A percentile compares a stretch with the other conserved stretches of the same genome.
Conservation (phyloP, 2,888 invertebrate genomes). For the Leptothorax acervorum region DNA sequence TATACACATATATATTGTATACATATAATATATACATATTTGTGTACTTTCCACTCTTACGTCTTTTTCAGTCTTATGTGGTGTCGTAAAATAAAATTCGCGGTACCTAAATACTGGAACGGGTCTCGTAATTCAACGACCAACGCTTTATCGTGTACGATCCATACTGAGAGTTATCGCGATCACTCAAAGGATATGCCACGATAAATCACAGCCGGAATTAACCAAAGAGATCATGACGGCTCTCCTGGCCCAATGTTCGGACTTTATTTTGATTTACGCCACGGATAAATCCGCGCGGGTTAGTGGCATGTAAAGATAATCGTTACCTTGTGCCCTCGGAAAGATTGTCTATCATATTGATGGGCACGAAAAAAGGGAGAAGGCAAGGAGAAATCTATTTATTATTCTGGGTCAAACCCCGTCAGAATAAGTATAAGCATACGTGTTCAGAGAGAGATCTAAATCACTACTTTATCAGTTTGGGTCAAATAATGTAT, state of each 20-base stretch:
- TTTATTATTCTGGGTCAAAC: conserved; percentile 13
- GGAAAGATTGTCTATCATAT: conserved; percentile 11
- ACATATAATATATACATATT: too few species aligned
- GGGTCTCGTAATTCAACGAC: not conserved
- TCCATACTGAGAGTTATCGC: conserved; percentile 1
- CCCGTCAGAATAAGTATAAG: not conserved
- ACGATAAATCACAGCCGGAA: conserved; percentile 29
- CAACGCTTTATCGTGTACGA: not conserved
- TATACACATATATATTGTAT: not conserved
- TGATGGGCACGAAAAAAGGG: not conserved
- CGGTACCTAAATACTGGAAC: not conserved
- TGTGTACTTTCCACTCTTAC: not conserved
- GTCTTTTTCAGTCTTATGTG: not conserved
- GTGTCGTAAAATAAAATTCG: conserved; percentile 1
- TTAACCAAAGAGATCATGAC: conserved; percentile 27
- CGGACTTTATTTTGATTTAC: conserved; percentile 48
- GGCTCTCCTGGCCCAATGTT: not conserved
- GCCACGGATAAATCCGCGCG: not conserved
- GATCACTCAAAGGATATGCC: conserved; percentile 33
- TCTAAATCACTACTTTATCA: conserved; percentile 1
- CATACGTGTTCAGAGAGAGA: not conserved
- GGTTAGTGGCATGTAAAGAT: conserved; percentile 12
- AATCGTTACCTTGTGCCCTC: not conserved
- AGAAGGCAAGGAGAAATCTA: not conserved
- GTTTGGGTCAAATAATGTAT: not conserved